These are phyloP conservation scores for Microcebus murinus DNA, from an alignment of 2,113 vertebrate genomes.

Conservation along the genomic window DNA sequence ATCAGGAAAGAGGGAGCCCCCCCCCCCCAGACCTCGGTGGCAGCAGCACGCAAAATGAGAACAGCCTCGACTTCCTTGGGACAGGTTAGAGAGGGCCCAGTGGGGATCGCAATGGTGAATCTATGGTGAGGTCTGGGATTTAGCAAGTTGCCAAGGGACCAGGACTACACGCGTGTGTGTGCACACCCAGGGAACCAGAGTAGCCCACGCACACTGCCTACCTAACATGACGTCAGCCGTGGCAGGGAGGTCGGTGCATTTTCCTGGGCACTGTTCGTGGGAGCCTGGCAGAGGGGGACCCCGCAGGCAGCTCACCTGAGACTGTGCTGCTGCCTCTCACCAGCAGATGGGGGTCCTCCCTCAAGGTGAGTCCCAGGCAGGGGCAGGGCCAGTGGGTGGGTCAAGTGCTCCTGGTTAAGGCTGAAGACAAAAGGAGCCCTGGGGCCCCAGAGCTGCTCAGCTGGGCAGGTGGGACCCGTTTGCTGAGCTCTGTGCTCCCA, in stretches of 20 bases:
- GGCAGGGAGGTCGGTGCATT: neutral
- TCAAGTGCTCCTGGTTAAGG: neutral
- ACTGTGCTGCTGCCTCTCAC: neutral
- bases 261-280: neutral
- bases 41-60: neutral
- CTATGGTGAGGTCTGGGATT: too few species aligned
- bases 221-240: too few species aligned
- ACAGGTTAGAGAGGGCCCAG: neutral
- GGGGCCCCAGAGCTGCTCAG: neutral
- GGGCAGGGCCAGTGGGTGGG: neutral
- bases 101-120: neutral
- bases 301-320: neutral
- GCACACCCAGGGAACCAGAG: neutral
- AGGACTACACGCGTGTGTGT: fast-evolving
- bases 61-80: neutral
- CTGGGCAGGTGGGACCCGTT: fast-evolving
- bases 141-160: neutral
- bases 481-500: neutral
- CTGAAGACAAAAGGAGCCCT: neutral
- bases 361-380: too few species aligned
- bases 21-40: fast-evolving
- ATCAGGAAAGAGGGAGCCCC: neutral
- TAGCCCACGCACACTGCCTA: fast-evolving
- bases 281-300: neutral
- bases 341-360: neutral